These are phyloP conservation scores for Nanorana parkeri DNA, from an alignment of 2,113 vertebrate species.

Conservation along the genomic window DNA sequence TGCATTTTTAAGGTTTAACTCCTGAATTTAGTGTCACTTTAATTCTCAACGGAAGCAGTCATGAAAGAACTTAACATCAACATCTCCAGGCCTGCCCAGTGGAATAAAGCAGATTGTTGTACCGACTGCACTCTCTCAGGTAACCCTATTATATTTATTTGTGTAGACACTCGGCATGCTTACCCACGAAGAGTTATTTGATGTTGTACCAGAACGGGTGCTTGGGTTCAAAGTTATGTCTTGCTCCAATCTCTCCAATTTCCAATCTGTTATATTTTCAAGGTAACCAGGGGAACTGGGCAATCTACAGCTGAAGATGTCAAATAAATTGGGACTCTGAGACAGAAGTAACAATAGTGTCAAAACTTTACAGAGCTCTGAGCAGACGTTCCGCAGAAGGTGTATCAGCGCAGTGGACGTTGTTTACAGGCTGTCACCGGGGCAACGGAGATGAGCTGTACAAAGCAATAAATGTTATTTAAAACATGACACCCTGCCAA, in stretches of 20 bases:
- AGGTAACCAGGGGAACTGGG: constrained; percentile 2
- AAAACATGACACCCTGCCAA: not conserved
- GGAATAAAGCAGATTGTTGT: not conserved
- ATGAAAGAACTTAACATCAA: too few relatives aligned
- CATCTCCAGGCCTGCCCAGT: too few relatives aligned
- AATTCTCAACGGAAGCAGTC: too few relatives aligned
- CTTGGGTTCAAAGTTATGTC: not conserved
- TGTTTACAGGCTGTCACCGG: not conserved
- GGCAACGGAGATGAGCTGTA: not conserved
- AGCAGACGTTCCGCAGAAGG: not conserved
- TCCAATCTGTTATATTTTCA: constrained; percentile 10
- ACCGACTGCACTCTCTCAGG: not conserved
- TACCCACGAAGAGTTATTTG: too few relatives aligned
- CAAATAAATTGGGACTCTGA: not conserved
- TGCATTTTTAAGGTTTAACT: too few relatives aligned
- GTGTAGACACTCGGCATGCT: not conserved
- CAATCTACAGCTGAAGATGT: not conserved
- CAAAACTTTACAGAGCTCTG: not conserved
- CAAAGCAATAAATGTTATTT: constrained; percentile 10
- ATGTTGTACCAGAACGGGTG: not conserved
- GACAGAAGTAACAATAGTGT: not conserved
- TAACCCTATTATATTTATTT: not conserved
- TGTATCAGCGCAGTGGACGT: not conserved
- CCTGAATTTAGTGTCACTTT: too few relatives aligned
- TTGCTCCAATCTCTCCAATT: not conserved